Percentiles rank a stretch among this genome's conserved stretches.
Conservation (phyloP, 2,888 invertebrate species). For the Strigamia transsilvanica region DNA sequence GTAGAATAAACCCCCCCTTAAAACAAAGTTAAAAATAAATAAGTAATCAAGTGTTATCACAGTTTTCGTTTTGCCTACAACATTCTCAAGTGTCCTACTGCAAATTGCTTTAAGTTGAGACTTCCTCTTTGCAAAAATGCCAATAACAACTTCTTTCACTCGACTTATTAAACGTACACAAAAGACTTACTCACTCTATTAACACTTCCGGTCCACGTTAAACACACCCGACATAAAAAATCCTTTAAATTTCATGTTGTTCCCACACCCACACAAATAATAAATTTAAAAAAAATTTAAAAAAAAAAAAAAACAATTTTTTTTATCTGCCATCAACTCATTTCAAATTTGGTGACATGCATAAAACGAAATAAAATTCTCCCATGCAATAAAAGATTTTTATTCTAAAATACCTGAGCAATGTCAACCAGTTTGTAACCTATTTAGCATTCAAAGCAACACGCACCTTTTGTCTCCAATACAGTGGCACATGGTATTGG, state of each 20-base stretch:
- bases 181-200: conserved; percentile 42
- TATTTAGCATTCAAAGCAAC: conserved; percentile 33
- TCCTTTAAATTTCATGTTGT: neutral
- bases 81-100: conserved; percentile 46
- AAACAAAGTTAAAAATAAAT: conserved; percentile 37
- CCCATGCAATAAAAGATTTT: conserved; percentile 29
- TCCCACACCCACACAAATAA: conserved; percentile 7
- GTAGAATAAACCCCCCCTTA: neutral
- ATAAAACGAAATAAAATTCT: conserved; percentile 31
- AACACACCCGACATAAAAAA: conserved; percentile 25
- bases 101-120: conserved; percentile 42
- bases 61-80: conserved; percentile 45
- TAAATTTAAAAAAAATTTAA: too few relatives aligned
- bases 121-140: conserved; percentile 27
- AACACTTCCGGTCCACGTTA: conserved; percentile 23
- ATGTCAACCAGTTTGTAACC: conserved; percentile 18
- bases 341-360: conserved; percentile 20
- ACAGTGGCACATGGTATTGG: conserved; percentile 36
- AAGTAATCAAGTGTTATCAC: conserved; percentile 44
- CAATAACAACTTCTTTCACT: conserved; percentile 37
- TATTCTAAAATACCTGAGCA: conserved; percentile 1
- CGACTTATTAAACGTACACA: conserved; percentile 31
- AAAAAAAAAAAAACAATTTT: neutral
- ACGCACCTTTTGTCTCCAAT: conserved; percentile 24
- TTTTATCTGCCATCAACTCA: neutral